Base-by-base conservation (phyloP, 1,140 invertebrate genomes). In the Drosophila leontia region DNA sequence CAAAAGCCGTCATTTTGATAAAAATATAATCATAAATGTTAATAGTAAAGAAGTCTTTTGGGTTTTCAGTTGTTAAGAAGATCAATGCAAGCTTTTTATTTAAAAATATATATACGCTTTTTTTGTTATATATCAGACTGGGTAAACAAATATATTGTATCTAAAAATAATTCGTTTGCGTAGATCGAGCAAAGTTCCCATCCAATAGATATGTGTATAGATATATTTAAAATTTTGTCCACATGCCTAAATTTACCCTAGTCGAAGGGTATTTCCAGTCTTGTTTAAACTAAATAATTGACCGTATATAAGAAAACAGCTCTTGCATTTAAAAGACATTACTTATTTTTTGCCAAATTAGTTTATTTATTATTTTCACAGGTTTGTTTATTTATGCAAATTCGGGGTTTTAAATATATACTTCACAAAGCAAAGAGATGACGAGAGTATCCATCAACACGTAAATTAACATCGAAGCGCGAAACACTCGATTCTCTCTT, bases 161-260 rank as follows among this genome's bases (percentile, higher is more conserved):
- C 80, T 83, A 83, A 84, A 83, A 84, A 83, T 83, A 83, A 58
- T 15, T 15, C 4, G 39, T 55, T 83, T 70, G 76, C 80, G 80
- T 83, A 80, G 81, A 47, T 69, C 79, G 58, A 62, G n/a, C 79
- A 82, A 82, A 60, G 67, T 78, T 78, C 75, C 42, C 44, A 45
- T 41, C 3, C 37, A 39, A 47, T 15, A 37, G 23, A 57, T 44
- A 32, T 56, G 12, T 32, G 11, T 12, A 19, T 17, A 47, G 3
- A 37, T 12, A 39, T 57, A 41, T 35, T n/a, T 23, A 12, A 11
- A 17, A 29, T 17, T 23, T 0, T 37, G 12, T 23, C 15, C 19
- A 45, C 23, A 35, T 42, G 17, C 17, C 13, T 42, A 35, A 44
- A 26, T 1, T 12, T 57, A 15, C 19, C 12, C 34, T 23, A 29